Percentiles rank a stretch among this genome's conserved stretches.
Evolutionary conservation across 2,888 invertebrate species (phyloP).

Genomic region (Ctenicera cuprea): DNA sequence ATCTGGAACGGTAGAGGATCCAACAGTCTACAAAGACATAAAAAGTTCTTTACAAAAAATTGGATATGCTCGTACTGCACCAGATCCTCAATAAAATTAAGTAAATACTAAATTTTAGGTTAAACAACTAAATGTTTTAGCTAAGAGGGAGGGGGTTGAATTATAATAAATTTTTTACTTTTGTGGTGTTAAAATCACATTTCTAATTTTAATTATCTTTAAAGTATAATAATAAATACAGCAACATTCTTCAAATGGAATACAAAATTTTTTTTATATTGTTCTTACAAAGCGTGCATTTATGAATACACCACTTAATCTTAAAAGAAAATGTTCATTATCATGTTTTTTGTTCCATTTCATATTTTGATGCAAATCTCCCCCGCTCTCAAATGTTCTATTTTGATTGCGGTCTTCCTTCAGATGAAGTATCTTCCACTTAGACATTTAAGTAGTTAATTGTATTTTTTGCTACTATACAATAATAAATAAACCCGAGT

Average conservation of each 20-base stretch:
- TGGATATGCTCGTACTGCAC: slow-evolving; percentile 84
- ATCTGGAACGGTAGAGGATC: slow-evolving; percentile 91
- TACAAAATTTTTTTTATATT: too few species aligned
- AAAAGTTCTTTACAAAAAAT: slow-evolving; percentile 84
- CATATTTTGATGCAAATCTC: not conserved
- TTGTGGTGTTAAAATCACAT: not conserved
- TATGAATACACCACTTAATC: not conserved
- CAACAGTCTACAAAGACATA: slow-evolving; percentile 86
- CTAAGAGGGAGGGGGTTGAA: not conserved
- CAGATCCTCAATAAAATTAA: slow-evolving; percentile 74
- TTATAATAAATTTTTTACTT: not conserved
- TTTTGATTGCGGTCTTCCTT: not conserved
- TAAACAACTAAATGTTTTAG: not conserved
- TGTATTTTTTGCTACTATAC: too few species aligned
- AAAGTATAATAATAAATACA: not conserved
- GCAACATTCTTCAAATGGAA: too few species aligned
- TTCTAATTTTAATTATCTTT: slow-evolving; percentile 4
- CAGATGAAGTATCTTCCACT: not conserved
- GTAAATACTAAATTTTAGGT: not conserved
- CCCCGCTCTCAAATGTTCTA: not conserved
- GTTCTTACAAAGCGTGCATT: not conserved
- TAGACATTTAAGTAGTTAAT: too few species aligned
- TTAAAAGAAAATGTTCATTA: not conserved
- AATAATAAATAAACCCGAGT: too few species aligned
- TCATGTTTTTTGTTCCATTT: too few species aligned